Evolutionary conservation across 2,113 vertebrate genomes (phyloP).

Genomic region (Xyliphius kryptos): DNA sequence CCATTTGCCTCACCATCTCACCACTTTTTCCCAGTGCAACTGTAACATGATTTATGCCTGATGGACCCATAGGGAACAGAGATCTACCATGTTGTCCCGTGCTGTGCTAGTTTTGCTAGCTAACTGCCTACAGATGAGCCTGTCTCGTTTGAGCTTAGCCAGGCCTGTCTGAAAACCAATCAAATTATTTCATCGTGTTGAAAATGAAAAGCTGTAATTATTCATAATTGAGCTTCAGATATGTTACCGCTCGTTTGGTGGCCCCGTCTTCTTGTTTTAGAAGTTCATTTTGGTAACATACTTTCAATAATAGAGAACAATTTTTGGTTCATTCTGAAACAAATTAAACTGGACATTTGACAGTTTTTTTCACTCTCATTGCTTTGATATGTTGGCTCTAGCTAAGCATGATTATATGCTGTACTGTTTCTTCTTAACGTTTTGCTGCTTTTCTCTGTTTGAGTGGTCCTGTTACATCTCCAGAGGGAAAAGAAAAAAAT

Average conservation of each 20-base stretch:
- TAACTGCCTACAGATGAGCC: constrained; percentile 87
- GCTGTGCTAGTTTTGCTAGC: constrained; percentile 84
- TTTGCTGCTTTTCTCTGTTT: too few species aligned
- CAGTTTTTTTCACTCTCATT: constrained; percentile 50
- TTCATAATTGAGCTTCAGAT: constrained; percentile 96
- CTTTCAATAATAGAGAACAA: constrained; percentile 84
- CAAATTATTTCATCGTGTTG: constrained; percentile 99
- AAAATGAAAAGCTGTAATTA: constrained; percentile 99
- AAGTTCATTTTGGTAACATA: constrained; percentile 70
- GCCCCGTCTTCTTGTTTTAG: constrained; percentile 82
- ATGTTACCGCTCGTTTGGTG: constrained; percentile 60
- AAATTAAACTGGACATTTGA: constrained; percentile 76
- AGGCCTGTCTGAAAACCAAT: constrained; percentile 93
- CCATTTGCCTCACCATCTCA: too few species aligned
- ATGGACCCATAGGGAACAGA: constrained; percentile 61
- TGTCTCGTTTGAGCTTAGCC: constrained; percentile 97
- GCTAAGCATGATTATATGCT: constrained; percentile 57
- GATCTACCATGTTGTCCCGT: constrained; percentile 78
- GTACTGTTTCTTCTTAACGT: constrained; percentile 16
- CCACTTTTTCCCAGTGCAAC: too few species aligned
- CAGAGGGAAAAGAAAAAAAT: too few species aligned
- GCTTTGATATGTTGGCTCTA: constrained; percentile 65
- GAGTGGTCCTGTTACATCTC: too few species aligned
- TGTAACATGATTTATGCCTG: constrained; percentile 92
- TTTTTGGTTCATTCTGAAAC: constrained; percentile 84